phyloP scores from a whole-genome alignment of 2,113 vertebrate genomes.

The Actenoides lindsayi region DNA sequence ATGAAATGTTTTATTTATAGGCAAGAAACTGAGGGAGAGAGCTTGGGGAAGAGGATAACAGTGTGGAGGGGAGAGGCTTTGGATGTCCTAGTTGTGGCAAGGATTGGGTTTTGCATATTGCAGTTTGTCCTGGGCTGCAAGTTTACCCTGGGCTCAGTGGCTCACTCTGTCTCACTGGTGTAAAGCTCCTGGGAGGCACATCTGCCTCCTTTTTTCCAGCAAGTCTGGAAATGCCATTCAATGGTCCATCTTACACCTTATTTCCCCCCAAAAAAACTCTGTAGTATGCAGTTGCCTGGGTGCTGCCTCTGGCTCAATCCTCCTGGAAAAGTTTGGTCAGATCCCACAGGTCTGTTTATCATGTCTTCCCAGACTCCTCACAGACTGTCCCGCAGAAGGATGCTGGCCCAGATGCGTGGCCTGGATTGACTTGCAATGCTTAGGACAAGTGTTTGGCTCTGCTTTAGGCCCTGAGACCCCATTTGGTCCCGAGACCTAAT shows the following conservation, averaged over 20 bases:
- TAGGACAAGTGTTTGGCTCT: not conserved
- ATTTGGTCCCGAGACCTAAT: not conserved
- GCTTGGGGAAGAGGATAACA: not conserved
- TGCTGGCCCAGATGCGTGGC: fast-evolving
- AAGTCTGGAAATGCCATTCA: not conserved
- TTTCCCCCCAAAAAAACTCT: not conserved
- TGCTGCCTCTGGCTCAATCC: not conserved
- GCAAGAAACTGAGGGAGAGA: not conserved
- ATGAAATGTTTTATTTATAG: slow-evolving; percentile 38
- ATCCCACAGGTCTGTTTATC: not conserved
- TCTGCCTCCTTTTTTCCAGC: not conserved
- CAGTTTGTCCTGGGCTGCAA: not conserved
- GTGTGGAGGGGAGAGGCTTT: not conserved
- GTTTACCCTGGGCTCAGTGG: not conserved
- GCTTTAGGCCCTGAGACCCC: not conserved
- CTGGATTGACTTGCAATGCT: not conserved
- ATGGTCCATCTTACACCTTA: not conserved
- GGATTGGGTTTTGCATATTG: not conserved
- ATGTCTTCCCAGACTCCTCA: not conserved
- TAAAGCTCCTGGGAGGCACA: not conserved
- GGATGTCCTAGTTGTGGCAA: not conserved
- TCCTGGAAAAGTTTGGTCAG: not conserved
- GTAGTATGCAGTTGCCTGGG: not conserved
- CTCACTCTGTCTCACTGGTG: not conserved
- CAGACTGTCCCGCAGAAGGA: not conserved